Evolutionary conservation across 1,140 invertebrate species (phyloP), one percentile per base, ranked within the genome.

Genomic region (Brachystomella parvula): DNA sequence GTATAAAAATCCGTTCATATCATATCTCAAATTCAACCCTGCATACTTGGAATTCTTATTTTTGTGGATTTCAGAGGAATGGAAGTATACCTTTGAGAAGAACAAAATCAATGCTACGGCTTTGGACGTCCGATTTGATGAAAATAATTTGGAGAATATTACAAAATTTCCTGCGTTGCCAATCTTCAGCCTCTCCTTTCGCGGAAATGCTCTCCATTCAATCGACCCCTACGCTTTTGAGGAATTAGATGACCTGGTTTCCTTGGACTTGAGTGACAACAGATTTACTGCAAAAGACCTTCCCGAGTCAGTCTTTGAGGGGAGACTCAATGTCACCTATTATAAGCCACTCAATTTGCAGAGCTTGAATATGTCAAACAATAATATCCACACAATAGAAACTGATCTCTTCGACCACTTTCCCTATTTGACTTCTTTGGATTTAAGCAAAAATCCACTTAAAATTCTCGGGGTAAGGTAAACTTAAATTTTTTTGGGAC

Each of bases 401-500:
- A 61, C 56, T 39, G 49, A 73, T 53, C 26, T 69, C 2, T 73
- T 73, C 56, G 68, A 70, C 24, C 71, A 70, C 53, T 30, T 73
- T 1, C 64, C 63, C 9, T 19, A 47, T 2, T 39, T 73, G 26
- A 56, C 17, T 6, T 71, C 68, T 30, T 29, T 73, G 24, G 71
- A 73, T 49, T 44, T 73, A 30, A 69, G 71, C 33, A 28, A 65
- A 29, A 73, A 73, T 63, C 71, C 71, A 26, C 29, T 73, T 9
- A 58, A 28, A 32, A 47, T 49, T 49, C 49, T 73, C 28, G 39
- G 19, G 32, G n/a, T n/a, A n/a, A n/a, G n/a, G n/a, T n/a, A n/a
- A n/a, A n/a, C n/a, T n/a, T n/a, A n/a, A n/a, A n/a, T n/a, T n/a
- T n/a, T n/a, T n/a, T n/a, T n/a, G n/a, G n/a, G n/a, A n/a, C n/a